Percentiles rank a stretch among this genome's conserved stretches.
Conservation (phyloP, 2,797 vertebrate genomes). For the Enteromius thamalakanensis region DNA sequence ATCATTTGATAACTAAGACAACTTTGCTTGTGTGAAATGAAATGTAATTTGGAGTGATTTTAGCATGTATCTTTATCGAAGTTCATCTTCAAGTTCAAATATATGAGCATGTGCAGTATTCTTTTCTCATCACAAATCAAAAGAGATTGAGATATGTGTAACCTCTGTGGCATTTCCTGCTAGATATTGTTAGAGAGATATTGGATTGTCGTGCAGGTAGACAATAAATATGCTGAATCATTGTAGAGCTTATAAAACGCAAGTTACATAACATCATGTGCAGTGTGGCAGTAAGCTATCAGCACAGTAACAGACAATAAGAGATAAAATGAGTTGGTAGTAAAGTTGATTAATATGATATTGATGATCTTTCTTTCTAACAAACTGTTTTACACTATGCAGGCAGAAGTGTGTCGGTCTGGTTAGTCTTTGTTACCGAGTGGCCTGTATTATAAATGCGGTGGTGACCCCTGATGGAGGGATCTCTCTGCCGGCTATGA, state of each 20-base stretch:
- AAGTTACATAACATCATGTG: slow-evolving; percentile 12
- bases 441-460: slow-evolving; percentile 73
- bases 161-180: slow-evolving; percentile 16
- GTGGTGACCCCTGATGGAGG: slow-evolving; percentile 62
- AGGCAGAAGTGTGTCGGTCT: slow-evolving; percentile 76
- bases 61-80: neutral
- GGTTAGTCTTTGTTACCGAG: slow-evolving; percentile 71
- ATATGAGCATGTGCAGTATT: neutral
- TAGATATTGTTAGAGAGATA: neutral
- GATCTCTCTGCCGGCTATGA: slow-evolving; percentile 75
- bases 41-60: neutral
- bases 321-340: neutral
- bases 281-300: neutral
- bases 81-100: neutral
- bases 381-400: slow-evolving; percentile 8
- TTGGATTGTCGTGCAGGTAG: neutral
- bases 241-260: slow-evolving; percentile 14
- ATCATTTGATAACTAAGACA: neutral
- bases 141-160: neutral
- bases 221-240: slow-evolving; percentile 28
- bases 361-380: neutral
- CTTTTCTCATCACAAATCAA: neutral
- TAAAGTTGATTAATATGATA: neutral
- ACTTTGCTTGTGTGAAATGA: neutral
- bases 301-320: neutral